Evolutionary conservation across 2,113 vertebrate genomes (phyloP), one percentile per base, ranked within the genome.

Genomic region (Rafetus swinhoei): DNA sequence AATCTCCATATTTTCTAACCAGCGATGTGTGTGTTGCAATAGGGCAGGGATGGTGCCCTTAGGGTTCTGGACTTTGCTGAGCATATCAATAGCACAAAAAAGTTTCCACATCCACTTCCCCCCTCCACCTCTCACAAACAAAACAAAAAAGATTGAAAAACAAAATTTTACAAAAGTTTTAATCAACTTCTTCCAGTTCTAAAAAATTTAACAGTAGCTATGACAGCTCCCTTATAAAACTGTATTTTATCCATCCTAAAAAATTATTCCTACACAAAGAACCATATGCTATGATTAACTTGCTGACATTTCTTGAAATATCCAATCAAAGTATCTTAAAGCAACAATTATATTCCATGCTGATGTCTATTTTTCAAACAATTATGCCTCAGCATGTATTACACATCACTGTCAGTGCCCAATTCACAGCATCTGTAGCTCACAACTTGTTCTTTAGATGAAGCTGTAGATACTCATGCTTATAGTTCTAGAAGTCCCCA

Each of bases 1-100:
- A 93, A 93, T 79, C 91, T 85, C 21, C 91, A 82, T 9, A 52
- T 85, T 59, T 89, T 79, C 90, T 77, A 77, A 77, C 74, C 22
- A 45, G 7, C 7, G 93, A 93, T 1, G 85, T 13, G 6, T 87
- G 83, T 57, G 57, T 29, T 86, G 86, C 69, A 62, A 91, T 94
- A 97, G 94, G 94, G 95, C 82, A 96, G 96, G 91, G 88, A 93
- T 3, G n/a, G n/a, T 72, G 19, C 4, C n/a, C 35, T 72, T 72
- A 21, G 32, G 2, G n/a, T 35, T 84, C 69, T 29, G 86, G 90
- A 87, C 87, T 62, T 76, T 18, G 90, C 0, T 14, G 90, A 88
- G 69, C 53, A 86, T 0, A 0, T 45, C 22, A 77, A 21, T 84
- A 87, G 74, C 60, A 12, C 95, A 82, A 56, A 0, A 77, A 59